These are phyloP conservation scores for Steinernema khuongi DNA, from an alignment of 1,140 invertebrate species.

Conservation along the genomic window DNA sequence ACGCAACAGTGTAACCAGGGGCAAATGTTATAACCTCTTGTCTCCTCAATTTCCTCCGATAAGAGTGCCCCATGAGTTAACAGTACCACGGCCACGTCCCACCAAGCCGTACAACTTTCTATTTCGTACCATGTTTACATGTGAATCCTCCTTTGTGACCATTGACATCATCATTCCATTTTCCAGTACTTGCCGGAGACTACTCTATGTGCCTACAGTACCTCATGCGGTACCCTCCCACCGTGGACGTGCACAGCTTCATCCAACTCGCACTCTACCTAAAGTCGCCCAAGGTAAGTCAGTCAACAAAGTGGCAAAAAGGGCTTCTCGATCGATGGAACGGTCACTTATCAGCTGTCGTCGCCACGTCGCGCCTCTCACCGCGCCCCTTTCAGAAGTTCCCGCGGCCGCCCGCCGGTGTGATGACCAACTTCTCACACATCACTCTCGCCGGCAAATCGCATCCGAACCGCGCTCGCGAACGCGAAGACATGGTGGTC, in stretches of 20 bases:
- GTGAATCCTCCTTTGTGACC: no score
- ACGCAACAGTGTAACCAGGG: no score
- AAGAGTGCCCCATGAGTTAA: no score
- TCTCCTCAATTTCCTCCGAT: no score
- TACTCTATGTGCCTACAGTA: constrained; percentile 67
- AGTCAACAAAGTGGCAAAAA: no score
- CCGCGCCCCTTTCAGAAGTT: constrained; percentile 22
- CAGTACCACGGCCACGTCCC: no score
- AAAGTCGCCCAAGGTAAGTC: constrained; percentile 62
- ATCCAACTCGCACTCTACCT: constrained; percentile 67
- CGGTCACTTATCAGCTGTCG: background rate
- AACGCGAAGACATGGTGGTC: background rate
- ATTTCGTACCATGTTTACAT: no score
- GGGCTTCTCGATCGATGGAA: background rate
- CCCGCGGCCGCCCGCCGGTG: constrained; percentile 8
- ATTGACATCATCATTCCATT: background rate
- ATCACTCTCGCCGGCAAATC: constrained; percentile 36
- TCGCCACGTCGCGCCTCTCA: background rate
- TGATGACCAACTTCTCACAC: constrained; percentile 26
- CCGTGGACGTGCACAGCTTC: constrained; percentile 66
- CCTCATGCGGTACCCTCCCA: constrained; percentile 68
- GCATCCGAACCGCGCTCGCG: constrained; percentile 39
- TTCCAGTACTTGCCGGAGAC: constrained; percentile 66
- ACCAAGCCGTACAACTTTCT: no score
- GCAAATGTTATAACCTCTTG: no score